Base-by-base conservation (phyloP, 2,888 invertebrate genomes). In the Lutraria lutraria region DNA sequence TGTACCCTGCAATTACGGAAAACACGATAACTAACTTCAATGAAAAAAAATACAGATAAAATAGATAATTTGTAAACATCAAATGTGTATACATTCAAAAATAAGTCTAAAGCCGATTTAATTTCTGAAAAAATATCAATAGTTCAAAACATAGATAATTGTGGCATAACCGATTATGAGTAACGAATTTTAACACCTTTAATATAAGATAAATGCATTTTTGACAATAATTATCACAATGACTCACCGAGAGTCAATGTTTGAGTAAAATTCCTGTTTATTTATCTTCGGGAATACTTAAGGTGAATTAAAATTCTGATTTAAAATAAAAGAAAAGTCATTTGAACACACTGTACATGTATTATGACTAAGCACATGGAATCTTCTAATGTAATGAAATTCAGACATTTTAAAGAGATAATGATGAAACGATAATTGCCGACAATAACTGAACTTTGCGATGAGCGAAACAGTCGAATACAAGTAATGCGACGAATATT, bases 121-220 rank as follows among this genome's bases (percentile, higher is more conserved):
- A 76, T 76, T 76, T 76, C 76, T 76, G 21, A 72, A 76, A 76
- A 76, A 34, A 34, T 13, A 76, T 76, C 29, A 31, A 72, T 76
- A 72, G 81, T n/a, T 54, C 34, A 87, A 81, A 79, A 87, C 31
- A 43, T 31, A 60, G 52, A 56, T 81, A 34, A 56, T 87, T 87
- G 87, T 87, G 87, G 87, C 87, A 87, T 83, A 83, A 76, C 82
- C 87, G 87, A 87, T 87, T 87, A 83, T 87, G 29, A 87, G 72
- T 56, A 76, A 79, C 63, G 34, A 76, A 83, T 83, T 76, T 86
- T 63, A 83, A 76, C 87, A 87, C 87, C 87, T 87, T 81, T 81
- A 54, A 86, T 83, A 21, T 63, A 63, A 68, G 63, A 68, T 68
- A 68, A 68, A 68, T 43, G 19, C 63, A 83, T 83, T 63, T 83